Evolutionary conservation across 2,888 invertebrate genomes (phyloP).

Genomic region (Nebria salina): DNA sequence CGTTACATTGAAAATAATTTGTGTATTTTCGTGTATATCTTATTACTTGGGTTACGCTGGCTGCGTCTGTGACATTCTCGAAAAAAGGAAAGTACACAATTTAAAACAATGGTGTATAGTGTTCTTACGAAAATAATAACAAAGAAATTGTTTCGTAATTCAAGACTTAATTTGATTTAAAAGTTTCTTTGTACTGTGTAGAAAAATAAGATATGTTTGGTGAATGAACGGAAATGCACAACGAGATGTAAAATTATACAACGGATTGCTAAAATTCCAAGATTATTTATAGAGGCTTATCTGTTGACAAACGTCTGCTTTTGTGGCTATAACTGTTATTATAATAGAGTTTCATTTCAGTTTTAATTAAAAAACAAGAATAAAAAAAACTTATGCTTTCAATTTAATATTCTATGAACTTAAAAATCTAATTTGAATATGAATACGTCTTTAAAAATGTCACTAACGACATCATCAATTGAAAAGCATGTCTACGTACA

Average conservation of each 20-base stretch:
- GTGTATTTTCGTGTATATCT: constrained; percentile 28
- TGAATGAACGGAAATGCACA: no score
- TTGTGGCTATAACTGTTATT: not conserved
- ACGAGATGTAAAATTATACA: no score
- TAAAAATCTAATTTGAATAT: constrained; percentile 34
- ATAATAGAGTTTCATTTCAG: not conserved
- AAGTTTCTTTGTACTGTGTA: no score
- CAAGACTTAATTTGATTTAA: no score
- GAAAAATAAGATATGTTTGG: no score
- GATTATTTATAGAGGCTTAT: no score
- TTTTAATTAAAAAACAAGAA: constrained; percentile 16
- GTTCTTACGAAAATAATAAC: not conserved
- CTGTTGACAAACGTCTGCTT: not conserved
- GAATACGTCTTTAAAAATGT: constrained; percentile 37
- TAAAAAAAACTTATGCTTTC: constrained; percentile 34
- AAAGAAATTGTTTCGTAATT: no score
- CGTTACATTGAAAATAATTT: constrained; percentile 15
- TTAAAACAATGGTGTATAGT: not conserved
- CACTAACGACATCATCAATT: constrained; percentile 45
- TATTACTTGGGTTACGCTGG: constrained; percentile 19
- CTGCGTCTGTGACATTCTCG: not conserved
- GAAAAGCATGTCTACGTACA: constrained; percentile 28
- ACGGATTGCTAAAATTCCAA: no score
- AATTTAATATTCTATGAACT: constrained; percentile 39
- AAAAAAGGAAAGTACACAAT: no score